These are phyloP conservation scores for Sarcophaga carnaria DNA, from an alignment of 2,888 invertebrate genomes.

Conservation along the genomic window DNA sequence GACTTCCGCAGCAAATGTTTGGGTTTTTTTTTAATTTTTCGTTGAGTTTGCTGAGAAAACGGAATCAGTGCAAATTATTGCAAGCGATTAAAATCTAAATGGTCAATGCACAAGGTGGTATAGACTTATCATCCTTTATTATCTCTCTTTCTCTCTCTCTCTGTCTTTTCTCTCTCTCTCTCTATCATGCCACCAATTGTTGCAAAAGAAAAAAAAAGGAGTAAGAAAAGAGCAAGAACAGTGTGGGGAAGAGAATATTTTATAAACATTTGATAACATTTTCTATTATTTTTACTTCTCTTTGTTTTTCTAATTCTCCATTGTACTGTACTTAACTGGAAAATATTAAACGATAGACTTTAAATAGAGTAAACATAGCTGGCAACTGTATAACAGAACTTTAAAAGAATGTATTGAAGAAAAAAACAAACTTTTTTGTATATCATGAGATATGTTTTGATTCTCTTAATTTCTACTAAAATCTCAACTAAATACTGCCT, in stretches of 20 bases:
- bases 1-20: constrained; percentile 64
- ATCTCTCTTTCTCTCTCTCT: background rate
- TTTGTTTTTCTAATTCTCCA: constrained; percentile 18
- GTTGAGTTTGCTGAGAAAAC: constrained; percentile 30
- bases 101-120: constrained; percentile 66
- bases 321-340: background rate
- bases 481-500: constrained; percentile 16
- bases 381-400: background rate
- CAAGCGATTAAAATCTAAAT: constrained; percentile 69
- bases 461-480: constrained; percentile 4
- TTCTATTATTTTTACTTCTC: constrained; percentile 15
- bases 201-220: too few relatives aligned
- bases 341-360: constrained; percentile 10
- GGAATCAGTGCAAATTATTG: constrained; percentile 68
- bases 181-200: background rate
- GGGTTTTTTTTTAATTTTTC: background rate
- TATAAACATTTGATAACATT: constrained; percentile 47
- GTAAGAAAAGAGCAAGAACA: too few relatives aligned
- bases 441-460: background rate
- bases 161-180: background rate
- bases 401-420: constrained; percentile 8
- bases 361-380: background rate
- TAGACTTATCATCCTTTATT: background rate
- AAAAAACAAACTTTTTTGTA: background rate
- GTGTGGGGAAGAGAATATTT: background rate